Base-by-base conservation (phyloP, 2,888 invertebrate genomes). In the Agelastica alni region DNA sequence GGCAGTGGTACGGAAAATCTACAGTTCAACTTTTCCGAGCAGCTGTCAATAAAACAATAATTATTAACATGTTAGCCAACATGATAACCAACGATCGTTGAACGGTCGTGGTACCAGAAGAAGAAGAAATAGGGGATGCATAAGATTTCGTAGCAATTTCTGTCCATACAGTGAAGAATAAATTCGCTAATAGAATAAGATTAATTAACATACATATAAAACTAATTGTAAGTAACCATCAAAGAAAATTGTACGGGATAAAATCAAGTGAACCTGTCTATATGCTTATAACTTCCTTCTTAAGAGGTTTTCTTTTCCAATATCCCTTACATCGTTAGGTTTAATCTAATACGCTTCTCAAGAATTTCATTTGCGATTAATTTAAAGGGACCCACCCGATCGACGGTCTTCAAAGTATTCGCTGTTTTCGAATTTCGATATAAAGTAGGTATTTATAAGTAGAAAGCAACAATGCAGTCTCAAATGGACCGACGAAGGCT, bases 361-460 rank as follows among this genome's bases (percentile, higher is more conserved):
- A 72, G 74, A 75, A 75, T 74, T 75, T 74, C 72, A 73, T 74
- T 74, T 73, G 68, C 67, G 66, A 73, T 72, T 71, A 72, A 71
- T 72, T 71, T 70, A 66, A 71, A 70, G 66, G n/a, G n/a, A n/a
- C n/a, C 64, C 64, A 56, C 58, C 63, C 30, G 46, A 12, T 18
- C 13, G 16, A 46, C 59, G 62, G 62, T 67, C 67, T 69, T 70
- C 66, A 68, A 69, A 69, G 68, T 64, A 51, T 56, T 30, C 51
- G 20, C 42, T 39, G 22, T 44, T 37, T 51, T 20, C 44, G 44
- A 36, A 31, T 49, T 55, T 55, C 54, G 56, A 62, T 57, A 64
- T 63, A 62, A 62, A 65, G 61, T 58, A 63, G 65, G 66, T 66
- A 68, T 67, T 65, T 65, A 63, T 63, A 66, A 65, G 61, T 66